Base-by-base conservation (phyloP, 1,140 invertebrate genomes). In the Spodoptera frugiperda region DNA sequence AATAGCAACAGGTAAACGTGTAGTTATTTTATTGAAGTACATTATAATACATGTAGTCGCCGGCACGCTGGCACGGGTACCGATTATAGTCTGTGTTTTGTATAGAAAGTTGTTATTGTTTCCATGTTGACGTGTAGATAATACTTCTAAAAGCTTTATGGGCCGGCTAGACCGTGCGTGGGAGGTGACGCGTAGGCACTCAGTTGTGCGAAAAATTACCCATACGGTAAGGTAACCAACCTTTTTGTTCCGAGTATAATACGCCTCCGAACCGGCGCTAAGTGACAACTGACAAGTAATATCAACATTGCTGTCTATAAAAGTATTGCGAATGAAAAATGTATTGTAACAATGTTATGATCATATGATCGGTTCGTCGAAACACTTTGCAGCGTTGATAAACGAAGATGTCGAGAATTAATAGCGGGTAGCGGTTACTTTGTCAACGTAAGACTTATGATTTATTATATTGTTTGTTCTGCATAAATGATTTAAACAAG, bases 141-240 rank as follows among this genome's bases (percentile, higher is more conserved):
- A 75, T 75, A 44, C 46, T 54, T 75, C 30, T 75, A 54, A 75
- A 54, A 73, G 59, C 46, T 65, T 75, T 54, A 15, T 75, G 72
- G 57, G 19, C 39, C 59, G 21, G 49, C 17, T 55, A 44, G 39
- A 51, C 48, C 14, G 25, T 53, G 72, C 46, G 72, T 75, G 72
- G 72, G 72, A 44, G 59, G 59, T 53, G 59, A 54, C 59, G 48
- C 59, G 55, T 19, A 61, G 55, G 48, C 71, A 54, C n/a, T 75
- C 72, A 75, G 9, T 65, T 65, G 57, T 65, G 72, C 57, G 72
- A 75, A 65, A 75, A 75, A 63, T 63, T 75, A 75, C 57, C 59
- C 59, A 33, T 44, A 53, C 46, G 71, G n/a, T 46, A 25, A 61
- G 12, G 59, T 19, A 53, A 75, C 17, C 17, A 75, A 46, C 57